A percentile compares a stretch with the other conserved stretches of the same genome.
Evolutionary conservation across 2,888 invertebrate species (phyloP).

Genomic region (Vannuccia rotundouncinata): DNA sequence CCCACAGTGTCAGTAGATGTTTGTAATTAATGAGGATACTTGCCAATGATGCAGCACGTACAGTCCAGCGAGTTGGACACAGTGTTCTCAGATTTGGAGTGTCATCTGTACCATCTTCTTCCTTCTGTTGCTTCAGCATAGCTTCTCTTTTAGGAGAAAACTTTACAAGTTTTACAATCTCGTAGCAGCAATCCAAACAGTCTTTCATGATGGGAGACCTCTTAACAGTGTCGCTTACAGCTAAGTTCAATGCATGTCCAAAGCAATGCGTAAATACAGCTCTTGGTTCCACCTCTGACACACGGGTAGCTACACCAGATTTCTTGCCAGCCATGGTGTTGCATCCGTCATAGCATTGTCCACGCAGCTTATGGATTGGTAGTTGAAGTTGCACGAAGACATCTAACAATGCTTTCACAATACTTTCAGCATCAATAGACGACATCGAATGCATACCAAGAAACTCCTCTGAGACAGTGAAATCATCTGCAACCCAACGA

Average conservation of each 20-base stretch:
- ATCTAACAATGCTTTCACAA: background rate
- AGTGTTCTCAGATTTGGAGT: background rate
- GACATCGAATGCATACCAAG: background rate
- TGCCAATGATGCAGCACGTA: background rate
- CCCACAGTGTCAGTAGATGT: background rate
- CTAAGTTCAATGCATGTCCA: background rate
- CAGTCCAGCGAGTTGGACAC: background rate
- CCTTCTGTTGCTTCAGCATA: background rate
- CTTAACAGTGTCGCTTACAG: background rate
- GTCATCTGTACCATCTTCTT: background rate
- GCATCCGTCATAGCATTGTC: background rate
- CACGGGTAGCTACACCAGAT: background rate
- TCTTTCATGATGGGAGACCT: background rate
- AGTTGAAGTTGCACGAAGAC: background rate
- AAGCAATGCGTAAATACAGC: background rate
- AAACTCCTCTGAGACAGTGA: background rate
- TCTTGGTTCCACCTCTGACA: background rate
- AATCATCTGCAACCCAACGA: background rate
- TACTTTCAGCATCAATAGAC: background rate
- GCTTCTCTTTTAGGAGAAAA: background rate
- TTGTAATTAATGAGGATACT: background rate
- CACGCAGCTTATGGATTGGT: background rate
- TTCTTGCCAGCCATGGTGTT: background rate
- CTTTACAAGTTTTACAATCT: background rate
- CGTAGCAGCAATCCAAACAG: background rate